Evolutionary conservation across 2,888 invertebrate species (phyloP), one percentile per base, ranked within the genome.

Genomic region (Blera fallax): DNA sequence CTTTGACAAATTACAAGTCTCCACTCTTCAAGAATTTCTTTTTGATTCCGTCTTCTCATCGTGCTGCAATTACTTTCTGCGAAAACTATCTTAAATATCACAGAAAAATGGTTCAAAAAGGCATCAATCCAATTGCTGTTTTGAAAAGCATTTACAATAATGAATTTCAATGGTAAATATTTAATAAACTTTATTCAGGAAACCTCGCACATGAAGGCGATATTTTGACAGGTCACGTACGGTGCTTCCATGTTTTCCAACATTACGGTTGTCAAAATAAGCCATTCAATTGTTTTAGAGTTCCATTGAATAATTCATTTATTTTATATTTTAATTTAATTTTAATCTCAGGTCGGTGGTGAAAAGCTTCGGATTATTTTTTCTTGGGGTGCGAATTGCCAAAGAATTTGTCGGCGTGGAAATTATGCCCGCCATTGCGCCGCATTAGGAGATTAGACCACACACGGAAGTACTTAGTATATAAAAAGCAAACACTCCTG

Each of bases 331-430:
- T 89, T 92, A 93, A 73, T 93, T 56, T 40, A 32, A 78, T 50
- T 27, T 79, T 32, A 45, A n/a, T 67, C 85, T 1, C 78, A 97
- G 97, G 97, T 95, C 96, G 89, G 90, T 97, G 45, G 94, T 96
- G 60, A 97, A 97, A 93, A 96, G 96, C 91, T 93, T 96, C 76
- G 95, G 95, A n/a, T 93, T 97, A 89, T 97, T 97, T 91, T 93
- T 95, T 87, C 91, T 96, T 77, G 97, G 97, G 65, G 94, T 97
- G 5, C 94, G 95, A 87, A 94, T 97, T 89, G 97, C 97, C 2
- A 94, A 96, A 90, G 96, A 97, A 91, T 96, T 95, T 89, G 93
- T 94, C 58, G 96, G 96, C 76, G 93, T 96, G 72, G 96, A 96
- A 90, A 90, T 96, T 76, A 95, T 96, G 94, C 94, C 95, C 10